Conservation (phyloP, 2,113 vertebrate species). For the Gnathonemus longibarbis region DNA sequence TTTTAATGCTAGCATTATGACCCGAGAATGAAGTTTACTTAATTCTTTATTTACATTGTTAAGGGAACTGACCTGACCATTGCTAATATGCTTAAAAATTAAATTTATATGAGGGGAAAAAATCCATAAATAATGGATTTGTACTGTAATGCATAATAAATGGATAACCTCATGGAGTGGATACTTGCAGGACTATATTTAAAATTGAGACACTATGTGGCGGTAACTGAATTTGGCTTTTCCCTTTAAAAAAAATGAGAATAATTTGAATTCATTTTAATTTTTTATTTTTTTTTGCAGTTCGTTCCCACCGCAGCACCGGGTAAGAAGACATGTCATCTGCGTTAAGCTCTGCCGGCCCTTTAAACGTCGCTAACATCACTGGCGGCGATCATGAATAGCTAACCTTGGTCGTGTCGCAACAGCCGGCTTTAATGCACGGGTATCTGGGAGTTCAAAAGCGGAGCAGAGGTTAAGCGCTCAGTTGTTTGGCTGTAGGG, state of each 20-base stretch:
- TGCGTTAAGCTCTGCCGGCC: constrained; percentile 13
- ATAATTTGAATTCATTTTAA: background rate
- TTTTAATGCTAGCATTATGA: constrained; percentile 15
- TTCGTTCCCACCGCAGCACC: background rate
- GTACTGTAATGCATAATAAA: constrained; percentile 3
- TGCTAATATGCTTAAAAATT: background rate
- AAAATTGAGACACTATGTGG: background rate
- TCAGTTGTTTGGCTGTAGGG: constrained; percentile 17
- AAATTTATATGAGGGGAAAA: background rate
- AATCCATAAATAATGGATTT: background rate
- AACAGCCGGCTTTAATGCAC: constrained; percentile 28
- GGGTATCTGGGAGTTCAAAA: constrained; percentile 29
- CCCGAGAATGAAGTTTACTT: background rate
- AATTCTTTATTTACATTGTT: background rate
- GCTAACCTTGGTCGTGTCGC: constrained; percentile 31
- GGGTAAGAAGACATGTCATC: background rate
- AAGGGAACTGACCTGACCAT: background rate
- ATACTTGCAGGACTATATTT: background rate
- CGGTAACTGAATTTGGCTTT: background rate
- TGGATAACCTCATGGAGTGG: background rate
- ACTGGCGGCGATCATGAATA: constrained; percentile 19
- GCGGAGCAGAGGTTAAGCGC: constrained; percentile 33
- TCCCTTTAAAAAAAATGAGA: background rate
- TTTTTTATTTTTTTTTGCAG: background rate
- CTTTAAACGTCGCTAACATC: constrained; percentile 13